Conservation (phyloP, 2,888 invertebrate species). For the Frankliniella intonsa region DNA sequence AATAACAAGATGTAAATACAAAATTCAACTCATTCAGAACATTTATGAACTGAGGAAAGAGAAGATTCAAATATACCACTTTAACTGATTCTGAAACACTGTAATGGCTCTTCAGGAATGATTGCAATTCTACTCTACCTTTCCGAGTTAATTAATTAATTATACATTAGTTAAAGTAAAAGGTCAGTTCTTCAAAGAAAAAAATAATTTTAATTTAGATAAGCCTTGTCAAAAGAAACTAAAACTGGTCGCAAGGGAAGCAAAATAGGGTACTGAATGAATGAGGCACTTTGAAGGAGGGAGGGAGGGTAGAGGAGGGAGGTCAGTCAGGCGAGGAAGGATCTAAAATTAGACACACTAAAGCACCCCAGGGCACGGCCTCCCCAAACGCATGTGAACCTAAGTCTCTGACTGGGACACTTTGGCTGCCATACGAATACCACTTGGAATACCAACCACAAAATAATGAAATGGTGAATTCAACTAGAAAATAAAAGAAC, state of each 20-base stretch:
- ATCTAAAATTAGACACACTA: constrained; percentile 14
- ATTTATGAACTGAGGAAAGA: too few species aligned
- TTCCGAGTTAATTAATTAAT: background rate
- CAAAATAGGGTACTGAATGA: background rate
- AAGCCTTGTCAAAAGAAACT: background rate
- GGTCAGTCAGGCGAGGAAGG: constrained; percentile 2
- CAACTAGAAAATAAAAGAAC: too few species aligned
- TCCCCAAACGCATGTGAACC: background rate
- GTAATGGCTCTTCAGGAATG: background rate
- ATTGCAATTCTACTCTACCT: background rate
- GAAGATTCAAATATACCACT: too few species aligned
- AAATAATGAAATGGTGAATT: too few species aligned
- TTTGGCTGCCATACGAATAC: background rate
- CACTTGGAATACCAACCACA: background rate
- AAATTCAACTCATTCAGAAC: too few species aligned
- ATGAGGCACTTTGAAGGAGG: background rate
- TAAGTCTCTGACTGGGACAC: background rate
- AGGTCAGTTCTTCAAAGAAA: background rate
- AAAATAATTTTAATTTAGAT: background rate
- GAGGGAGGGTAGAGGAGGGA: background rate
- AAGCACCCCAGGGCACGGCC: background rate
- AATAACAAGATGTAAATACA: background rate
- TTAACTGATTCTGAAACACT: background rate
- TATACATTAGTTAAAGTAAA: too few species aligned
- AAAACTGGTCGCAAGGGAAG: background rate